Percentiles rank a stretch among this genome's conserved stretches.
Evolutionary conservation across 2,888 invertebrate genomes (phyloP).

Genomic region (Hemicrepidius hirtus): DNA sequence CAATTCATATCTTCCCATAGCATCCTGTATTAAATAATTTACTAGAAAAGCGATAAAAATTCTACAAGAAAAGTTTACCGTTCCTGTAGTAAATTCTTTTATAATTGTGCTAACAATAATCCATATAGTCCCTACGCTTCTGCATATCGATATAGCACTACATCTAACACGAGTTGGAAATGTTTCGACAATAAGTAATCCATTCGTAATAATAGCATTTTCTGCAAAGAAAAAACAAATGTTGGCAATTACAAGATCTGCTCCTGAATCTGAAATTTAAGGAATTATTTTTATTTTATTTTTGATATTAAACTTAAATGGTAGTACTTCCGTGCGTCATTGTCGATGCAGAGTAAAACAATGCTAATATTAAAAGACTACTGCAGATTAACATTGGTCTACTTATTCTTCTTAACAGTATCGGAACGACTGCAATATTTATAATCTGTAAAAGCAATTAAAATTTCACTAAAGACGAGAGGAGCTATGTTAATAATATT

Average conservation of each 20-base stretch:
- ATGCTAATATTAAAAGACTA: slow-evolving; percentile 6
- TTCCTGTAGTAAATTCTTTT: not conserved
- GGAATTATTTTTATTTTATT: not conserved
- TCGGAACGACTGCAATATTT: not conserved
- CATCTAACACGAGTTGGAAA: slow-evolving; percentile 14
- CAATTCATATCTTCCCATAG: slow-evolving; percentile 7
- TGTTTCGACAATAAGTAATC: slow-evolving; percentile 11
- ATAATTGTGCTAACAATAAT: not conserved
- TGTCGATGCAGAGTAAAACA: not conserved
- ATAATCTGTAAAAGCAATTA: not conserved
- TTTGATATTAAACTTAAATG: not conserved
- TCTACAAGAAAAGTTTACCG: too few species aligned
- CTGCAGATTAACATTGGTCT: slow-evolving; percentile 5
- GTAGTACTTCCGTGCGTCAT: not conserved
- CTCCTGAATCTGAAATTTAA: not conserved
- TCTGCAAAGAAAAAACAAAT: not conserved
- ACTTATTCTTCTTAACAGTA: not conserved
- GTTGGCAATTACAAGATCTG: not conserved
- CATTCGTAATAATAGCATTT: not conserved
- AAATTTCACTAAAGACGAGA: not conserved
- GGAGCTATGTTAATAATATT: not conserved
- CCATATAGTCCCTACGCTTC: not conserved
- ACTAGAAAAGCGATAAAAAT: too few species aligned
- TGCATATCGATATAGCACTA: slow-evolving; percentile 2
- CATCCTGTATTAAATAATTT: not conserved